These are phyloP conservation scores for Forbesichthys papilliferus DNA, from an alignment of 2,113 vertebrate genomes.

Conservation along the genomic window DNA sequence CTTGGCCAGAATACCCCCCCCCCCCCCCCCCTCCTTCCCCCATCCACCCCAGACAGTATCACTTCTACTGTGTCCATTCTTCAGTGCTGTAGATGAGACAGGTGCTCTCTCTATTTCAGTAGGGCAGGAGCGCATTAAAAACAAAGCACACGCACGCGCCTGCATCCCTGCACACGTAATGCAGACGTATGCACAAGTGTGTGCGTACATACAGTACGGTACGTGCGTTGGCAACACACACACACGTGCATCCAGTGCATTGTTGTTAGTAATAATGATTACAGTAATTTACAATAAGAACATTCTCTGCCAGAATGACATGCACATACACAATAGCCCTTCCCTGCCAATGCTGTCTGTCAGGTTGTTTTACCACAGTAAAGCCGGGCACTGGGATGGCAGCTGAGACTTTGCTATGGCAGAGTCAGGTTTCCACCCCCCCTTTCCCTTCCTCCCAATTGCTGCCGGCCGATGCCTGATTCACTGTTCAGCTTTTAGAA, in stretches of 20 bases:
- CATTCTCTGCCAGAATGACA: background rate
- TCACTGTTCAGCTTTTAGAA: constrained; percentile 92
- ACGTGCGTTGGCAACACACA: background rate
- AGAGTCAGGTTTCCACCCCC: constrained; percentile 82
- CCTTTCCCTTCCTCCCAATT: constrained; percentile 8
- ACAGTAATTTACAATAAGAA: background rate
- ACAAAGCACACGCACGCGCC: constrained; percentile 34
- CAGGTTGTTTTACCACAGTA: constrained; percentile 83
- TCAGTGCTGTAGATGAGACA: constrained; percentile 65
- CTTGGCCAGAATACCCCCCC: too few species aligned
- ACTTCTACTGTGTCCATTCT: constrained; percentile 71
- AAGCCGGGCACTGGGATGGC: constrained; percentile 81
- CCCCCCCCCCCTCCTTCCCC: background rate
- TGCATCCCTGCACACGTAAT: constrained; percentile 23
- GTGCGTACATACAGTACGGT: background rate
- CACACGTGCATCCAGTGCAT: constrained; percentile 24
- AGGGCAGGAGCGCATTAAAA: constrained; percentile 67
- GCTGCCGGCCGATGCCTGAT: constrained; percentile 77
- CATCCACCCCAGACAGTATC: constrained; percentile 38
- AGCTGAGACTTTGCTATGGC: constrained; percentile 83
- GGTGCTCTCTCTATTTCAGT: constrained; percentile 79
- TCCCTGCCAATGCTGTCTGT: constrained; percentile 55
- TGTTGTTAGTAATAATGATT: background rate
- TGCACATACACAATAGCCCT: background rate
- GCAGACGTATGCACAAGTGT: background rate